Evolutionary conservation across 2,888 invertebrate genomes (phyloP).

Genomic region (Ormia ochracea): DNA sequence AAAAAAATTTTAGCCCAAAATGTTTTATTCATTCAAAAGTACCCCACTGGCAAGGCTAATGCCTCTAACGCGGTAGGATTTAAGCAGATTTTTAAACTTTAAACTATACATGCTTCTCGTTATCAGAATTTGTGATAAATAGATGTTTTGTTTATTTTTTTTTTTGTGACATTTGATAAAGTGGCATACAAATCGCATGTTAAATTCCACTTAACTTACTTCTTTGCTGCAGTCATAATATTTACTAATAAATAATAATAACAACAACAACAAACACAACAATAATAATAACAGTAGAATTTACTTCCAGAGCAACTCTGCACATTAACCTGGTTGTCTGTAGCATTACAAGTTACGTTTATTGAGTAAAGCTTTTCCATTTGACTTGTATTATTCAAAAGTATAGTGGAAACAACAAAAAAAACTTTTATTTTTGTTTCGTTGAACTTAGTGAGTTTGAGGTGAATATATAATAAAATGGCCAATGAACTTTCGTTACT

Average conservation of each 20-base stretch:
- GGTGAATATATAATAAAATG: slow-evolving; percentile 38
- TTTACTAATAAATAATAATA: no score
- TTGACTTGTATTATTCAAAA: not conserved
- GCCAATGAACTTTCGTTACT: slow-evolving; percentile 52
- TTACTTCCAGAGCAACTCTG: not conserved
- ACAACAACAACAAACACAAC: not conserved
- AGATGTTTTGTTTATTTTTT: no score
- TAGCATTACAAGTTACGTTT: not conserved
- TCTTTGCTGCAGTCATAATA: slow-evolving; percentile 20
- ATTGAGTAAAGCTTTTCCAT: not conserved
- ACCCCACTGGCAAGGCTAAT: no score
- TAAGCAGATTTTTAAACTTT: no score
- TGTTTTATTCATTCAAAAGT: no score
- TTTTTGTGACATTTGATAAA: no score
- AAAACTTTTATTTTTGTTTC: not conserved
- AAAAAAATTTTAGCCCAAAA: no score
- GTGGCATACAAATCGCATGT: slow-evolving; percentile 18
- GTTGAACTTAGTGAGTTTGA: not conserved
- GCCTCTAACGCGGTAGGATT: no score
- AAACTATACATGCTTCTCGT: no score
- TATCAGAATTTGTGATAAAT: no score
- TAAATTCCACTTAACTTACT: slow-evolving; percentile 39
- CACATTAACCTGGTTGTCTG: not conserved
- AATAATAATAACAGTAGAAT: no score
- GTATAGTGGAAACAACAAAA: no score